Evolutionary conservation across 2,888 invertebrate species (phyloP).

Genomic region (Ophraella communa): DNA sequence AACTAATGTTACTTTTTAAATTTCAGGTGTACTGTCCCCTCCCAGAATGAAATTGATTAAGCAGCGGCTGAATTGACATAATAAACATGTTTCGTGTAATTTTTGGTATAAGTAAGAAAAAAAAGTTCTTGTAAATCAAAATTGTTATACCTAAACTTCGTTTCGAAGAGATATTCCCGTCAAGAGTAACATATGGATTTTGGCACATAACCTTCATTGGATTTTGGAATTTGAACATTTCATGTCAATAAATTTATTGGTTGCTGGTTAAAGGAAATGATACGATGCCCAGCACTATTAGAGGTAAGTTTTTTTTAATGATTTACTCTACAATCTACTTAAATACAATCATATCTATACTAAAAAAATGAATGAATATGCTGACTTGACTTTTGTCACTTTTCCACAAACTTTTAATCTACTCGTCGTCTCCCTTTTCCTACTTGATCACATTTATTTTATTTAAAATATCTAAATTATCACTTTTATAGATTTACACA

Average conservation of each 20-base stretch:
- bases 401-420: too few species aligned
- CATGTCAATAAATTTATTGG: slow-evolving; percentile 3
- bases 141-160: not conserved
- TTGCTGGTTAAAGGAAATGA: slow-evolving; percentile 48
- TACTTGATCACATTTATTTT: too few species aligned
- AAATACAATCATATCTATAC: too few species aligned
- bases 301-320: slow-evolving; percentile 55
- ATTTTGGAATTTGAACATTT: not conserved
- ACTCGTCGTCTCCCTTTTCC: too few species aligned
- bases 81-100: slow-evolving; percentile 53
- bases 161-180: not conserved
- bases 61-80: not conserved
- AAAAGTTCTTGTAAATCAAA: slow-evolving; percentile 45
- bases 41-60: slow-evolving; percentile 12
- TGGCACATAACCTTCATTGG: slow-evolving; percentile 10
- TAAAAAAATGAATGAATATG: too few species aligned
- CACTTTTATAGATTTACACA: too few species aligned
- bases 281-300: slow-evolving; percentile 61
- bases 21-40: slow-evolving; percentile 3
- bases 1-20: not conserved
- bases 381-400: too few species aligned
- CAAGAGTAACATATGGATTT: slow-evolving; percentile 6
- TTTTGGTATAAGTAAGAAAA: slow-evolving; percentile 55
- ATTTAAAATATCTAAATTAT: too few species aligned
- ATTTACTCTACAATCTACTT: too few species aligned